These are phyloP conservation scores for Tiaroga cobitis DNA, from an alignment of 2,797 vertebrate genomes.

Conservation along the genomic window DNA sequence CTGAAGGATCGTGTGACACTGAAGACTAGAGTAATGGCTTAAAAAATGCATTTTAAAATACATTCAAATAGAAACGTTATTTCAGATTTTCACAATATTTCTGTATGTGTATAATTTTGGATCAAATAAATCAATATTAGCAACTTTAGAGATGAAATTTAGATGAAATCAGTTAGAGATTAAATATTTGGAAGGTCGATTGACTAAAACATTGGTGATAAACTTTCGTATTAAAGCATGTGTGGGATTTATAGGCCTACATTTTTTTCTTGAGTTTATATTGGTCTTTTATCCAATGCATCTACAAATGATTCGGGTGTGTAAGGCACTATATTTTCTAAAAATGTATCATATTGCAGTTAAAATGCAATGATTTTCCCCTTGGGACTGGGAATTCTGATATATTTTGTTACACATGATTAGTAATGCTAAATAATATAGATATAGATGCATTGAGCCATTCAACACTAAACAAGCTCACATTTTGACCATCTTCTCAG, in stretches of 20 bases:
- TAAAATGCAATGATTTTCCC: not conserved
- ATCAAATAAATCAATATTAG: not conserved
- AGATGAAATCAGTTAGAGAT: no score
- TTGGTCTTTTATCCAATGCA: not conserved
- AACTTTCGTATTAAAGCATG: not conserved
- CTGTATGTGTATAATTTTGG: not conserved
- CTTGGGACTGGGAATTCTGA: not conserved
- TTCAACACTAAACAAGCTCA: not conserved
- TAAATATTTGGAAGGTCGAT: not conserved
- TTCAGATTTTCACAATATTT: no score
- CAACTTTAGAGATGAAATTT: no score
- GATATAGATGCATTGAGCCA: not conserved
- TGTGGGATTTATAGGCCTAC: not conserved
- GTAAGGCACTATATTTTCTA: not conserved
- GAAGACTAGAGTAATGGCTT: no score
- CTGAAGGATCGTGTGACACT: no score
- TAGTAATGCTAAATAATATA: not conserved
- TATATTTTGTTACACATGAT: not conserved
- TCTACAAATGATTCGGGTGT: not conserved
- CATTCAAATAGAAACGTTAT: no score
- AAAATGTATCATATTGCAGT: not conserved
- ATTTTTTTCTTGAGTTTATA: no score
- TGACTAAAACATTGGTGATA: not conserved
- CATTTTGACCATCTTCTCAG: conserved; percentile 66
- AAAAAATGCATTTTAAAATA: no score